These are phyloP conservation scores for Cryptotermes secundus DNA, from an alignment of 1,140 invertebrate genomes.

Conservation along the genomic window DNA sequence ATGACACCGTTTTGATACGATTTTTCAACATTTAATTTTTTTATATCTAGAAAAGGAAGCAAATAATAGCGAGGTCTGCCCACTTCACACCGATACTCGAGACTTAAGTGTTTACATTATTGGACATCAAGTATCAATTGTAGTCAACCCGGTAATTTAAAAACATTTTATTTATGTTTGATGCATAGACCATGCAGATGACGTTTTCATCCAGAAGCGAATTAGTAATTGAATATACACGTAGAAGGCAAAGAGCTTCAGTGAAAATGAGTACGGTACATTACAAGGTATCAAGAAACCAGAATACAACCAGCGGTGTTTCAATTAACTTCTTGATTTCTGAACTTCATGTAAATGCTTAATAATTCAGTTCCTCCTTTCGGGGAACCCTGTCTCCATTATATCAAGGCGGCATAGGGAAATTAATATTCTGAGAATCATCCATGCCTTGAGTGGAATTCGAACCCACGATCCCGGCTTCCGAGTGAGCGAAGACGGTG, in stretches of 20 bases:
- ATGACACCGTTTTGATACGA: constrained; percentile 2
- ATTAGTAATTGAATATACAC: neutral
- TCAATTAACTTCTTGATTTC: no score
- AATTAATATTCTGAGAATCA: no score
- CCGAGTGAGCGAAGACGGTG: no score
- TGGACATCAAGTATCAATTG: neutral
- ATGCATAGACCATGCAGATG: neutral
- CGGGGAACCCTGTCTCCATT: no score
- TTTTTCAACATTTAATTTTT: constrained; percentile 8
- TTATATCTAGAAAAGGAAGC: neutral
- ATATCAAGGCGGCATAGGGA: no score
- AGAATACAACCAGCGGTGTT: no score
- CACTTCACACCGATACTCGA: neutral
- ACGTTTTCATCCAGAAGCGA: neutral
- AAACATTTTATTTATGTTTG: neutral
- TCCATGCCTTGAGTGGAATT: no score
- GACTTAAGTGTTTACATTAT: constrained; percentile 15
- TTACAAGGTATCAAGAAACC: no score
- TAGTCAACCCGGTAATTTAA: neutral
- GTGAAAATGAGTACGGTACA: no score
- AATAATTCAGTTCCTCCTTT: no score
- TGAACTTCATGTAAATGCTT: no score
- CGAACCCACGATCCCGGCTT: no score
- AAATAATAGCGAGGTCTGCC: neutral
- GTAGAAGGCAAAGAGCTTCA: neutral